phyloP scores from a whole-genome alignment of 1,140 invertebrate genomes.

The Musca domestica region DNA sequence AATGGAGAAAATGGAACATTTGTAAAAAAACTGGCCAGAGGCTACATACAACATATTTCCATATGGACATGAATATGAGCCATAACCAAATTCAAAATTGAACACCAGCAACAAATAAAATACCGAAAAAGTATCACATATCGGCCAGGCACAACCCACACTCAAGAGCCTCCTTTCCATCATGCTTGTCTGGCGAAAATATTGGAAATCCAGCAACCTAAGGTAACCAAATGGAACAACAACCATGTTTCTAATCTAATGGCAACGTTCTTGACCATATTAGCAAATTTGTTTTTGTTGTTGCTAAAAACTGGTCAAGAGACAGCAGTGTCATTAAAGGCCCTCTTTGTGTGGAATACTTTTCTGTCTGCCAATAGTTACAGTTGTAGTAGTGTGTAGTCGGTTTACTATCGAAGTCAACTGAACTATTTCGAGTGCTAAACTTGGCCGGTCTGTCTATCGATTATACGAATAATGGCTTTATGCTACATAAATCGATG shows the following conservation, averaged over 20 bases:
- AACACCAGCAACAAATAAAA: not conserved
- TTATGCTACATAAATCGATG: constrained; percentile 19
- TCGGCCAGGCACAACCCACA: not conserved
- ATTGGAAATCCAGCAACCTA: no score
- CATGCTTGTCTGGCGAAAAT: no score
- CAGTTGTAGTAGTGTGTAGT: not conserved
- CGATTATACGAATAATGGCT: constrained; percentile 20
- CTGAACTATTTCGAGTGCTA: no score
- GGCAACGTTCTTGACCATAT: not conserved
- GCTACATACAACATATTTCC: not conserved
- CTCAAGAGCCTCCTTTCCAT: not conserved
- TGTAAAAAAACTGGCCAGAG: constrained; percentile 7
- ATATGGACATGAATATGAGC: not conserved
- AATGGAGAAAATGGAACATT: constrained; percentile 5
- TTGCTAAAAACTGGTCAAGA: not conserved
- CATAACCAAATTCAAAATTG: not conserved
- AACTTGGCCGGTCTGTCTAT: not conserved
- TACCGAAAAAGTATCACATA: not conserved
- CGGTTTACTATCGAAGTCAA: not conserved
- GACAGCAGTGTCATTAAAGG: constrained; percentile 13
- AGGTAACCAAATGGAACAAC: no score
- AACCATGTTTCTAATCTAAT: not conserved
- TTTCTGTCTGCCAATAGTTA: no score
- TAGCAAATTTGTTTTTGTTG: no score
- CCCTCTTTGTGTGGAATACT: not conserved